Evolutionary conservation across 2,888 invertebrate species (phyloP), one percentile per base, ranked within the genome.

Genomic region (Octodonta nipae): DNA sequence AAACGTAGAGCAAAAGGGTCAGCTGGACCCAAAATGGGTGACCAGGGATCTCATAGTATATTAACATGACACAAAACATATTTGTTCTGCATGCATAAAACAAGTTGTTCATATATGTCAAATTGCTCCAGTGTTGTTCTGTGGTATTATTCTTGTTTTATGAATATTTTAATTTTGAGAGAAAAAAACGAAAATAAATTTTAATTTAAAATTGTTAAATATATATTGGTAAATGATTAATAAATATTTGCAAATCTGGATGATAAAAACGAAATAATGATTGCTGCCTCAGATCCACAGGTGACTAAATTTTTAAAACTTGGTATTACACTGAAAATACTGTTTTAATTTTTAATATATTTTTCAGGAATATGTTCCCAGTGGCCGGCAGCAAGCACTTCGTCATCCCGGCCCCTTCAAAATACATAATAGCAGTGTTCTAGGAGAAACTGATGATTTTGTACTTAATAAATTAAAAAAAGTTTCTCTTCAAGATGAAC

Each of bases 281-380:
- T 86, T 66, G 82, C 85, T 72, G 85, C 85, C 68, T 81, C 83
- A 66, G 84, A 85, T 69, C 85, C 85, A 67, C 72, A 83, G 83
- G 84, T 82, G 64, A 26, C 5, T 28, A 26, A 26, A 13, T 12
- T 20, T 20, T 20, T 20, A 6, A 6, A 20, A 7, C n/a, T 20
- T 7, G n/a, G 20, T n/a, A 20, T 20, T 7, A n/a, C 20, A 7
- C 20, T n/a, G 20, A 20, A n/a, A 20, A n/a, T 20, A 20, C 6
- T 11, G 10, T 11, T n/a, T 4, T 10, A n/a, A 24, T n/a, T 28
- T 14, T 31, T 32, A 15, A 13, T 13, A 15, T 13, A 4, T 8
- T 20, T 25, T 26, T 33, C 51, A 85, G 84, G 86, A 85, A 73
- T 88, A 82, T 68, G 72, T 81, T 70, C 87, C 87, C 55, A 80